Conservation (phyloP, 2,797 vertebrate species). For the Crocidura indochinensis region DNA sequence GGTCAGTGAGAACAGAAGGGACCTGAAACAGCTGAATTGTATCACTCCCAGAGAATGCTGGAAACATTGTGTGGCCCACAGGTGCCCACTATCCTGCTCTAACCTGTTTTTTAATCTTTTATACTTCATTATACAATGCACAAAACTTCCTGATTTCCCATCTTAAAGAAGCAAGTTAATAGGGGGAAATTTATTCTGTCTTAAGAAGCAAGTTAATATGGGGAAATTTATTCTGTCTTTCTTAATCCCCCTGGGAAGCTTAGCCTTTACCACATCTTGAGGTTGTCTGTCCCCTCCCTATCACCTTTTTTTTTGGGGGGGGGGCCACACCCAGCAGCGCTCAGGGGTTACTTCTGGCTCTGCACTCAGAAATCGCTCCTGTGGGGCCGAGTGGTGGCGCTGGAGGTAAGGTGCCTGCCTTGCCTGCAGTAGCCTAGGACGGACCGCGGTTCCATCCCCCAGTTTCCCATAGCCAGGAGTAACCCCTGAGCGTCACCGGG, state of each 20-base stretch:
- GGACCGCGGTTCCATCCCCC: too few relatives aligned
- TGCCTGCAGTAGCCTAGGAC: too few relatives aligned
- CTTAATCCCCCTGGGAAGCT: conserved; percentile 42
- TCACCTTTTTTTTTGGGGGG: background rate
- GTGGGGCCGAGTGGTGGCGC: too few relatives aligned
- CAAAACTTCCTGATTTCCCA: conserved; percentile 76
- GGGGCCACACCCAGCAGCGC: too few relatives aligned
- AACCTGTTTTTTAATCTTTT: conserved; percentile 83
- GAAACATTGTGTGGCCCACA: conserved; percentile 57
- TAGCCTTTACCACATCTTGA: background rate
- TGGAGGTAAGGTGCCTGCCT: too few relatives aligned
- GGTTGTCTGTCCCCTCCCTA: background rate
- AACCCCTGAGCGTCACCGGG: too few relatives aligned
- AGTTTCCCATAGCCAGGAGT: too few relatives aligned
- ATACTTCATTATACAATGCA: conserved; percentile 66
- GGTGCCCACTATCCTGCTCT: conserved; percentile 71
- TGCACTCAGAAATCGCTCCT: too few relatives aligned
- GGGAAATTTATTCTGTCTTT: conserved; percentile 53
- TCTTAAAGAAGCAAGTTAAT: conserved; percentile 71
- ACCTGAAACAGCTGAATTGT: conserved; percentile 56
- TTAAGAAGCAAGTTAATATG: conserved; percentile 66
- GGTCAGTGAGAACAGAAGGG: conserved; percentile 77
- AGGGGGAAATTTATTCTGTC: conserved; percentile 47
- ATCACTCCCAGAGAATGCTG: conserved; percentile 68
- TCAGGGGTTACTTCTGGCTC: too few relatives aligned